Evolutionary conservation across 2,113 vertebrate species (phyloP).

Genomic region (Ctenomys sociabilis): DNA sequence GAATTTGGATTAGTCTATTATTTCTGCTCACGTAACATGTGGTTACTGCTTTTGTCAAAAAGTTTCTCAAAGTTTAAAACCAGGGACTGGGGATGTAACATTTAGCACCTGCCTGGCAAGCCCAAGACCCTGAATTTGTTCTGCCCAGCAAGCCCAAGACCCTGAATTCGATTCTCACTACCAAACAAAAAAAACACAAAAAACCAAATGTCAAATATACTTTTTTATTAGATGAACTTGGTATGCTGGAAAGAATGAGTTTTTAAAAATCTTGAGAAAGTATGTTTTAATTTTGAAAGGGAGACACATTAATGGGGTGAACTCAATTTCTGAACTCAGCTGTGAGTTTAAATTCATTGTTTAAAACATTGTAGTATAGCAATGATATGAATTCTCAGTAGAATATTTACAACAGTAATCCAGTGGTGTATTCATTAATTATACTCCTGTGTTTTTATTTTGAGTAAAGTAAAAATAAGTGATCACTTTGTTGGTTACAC

Average conservation of each 20-base stretch:
- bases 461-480: constrained; percentile 51
- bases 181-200: neutral
- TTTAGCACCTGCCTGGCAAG: neutral
- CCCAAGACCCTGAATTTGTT: neutral
- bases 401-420: constrained; percentile 22
- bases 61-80: neutral
- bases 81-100: neutral
- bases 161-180: neutral
- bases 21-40: neutral
- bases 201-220: neutral
- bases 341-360: neutral
- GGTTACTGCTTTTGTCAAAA: neutral
- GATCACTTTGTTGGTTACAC: neutral
- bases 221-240: constrained; percentile 1
- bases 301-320: neutral
- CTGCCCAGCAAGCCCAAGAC: neutral
- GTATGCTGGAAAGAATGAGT: neutral
- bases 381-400: neutral
- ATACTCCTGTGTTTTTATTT: neutral
- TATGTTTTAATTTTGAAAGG: constrained; percentile 41
- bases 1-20: neutral
- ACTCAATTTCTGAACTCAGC: neutral
- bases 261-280: neutral
- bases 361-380: neutral
- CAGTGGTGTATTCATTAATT: neutral